Evolutionary conservation across 2,113 vertebrate species (phyloP), one percentile per base, ranked within the genome.

Genomic region (Gymnorhina tibicen): DNA sequence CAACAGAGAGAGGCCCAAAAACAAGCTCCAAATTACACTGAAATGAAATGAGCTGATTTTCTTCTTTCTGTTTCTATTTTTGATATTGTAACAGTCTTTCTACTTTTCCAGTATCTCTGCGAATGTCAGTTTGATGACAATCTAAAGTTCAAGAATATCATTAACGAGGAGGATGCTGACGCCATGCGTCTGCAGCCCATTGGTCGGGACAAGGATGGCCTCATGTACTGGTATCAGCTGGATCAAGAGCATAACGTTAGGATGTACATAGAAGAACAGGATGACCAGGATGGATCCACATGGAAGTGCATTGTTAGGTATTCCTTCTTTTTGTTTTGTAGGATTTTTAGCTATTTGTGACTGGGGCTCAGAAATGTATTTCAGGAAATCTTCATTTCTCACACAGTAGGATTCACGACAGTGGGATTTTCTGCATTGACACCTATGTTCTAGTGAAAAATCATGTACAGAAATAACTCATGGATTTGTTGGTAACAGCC

Each of bases 81-180:
- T 44, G 16, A 9, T 79, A 15, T 37, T 37, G 67, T 58, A 90
- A 21, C 32, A 62, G 24, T 47, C 35, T 60, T 63, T 27, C 24
- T 85, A 1, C 27, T 64, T 81, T 95, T 93, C 33, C 91, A 99
- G 99, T 99, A 99, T 97, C 98, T 99, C 91, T 99, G 99, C 2
- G 99, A 99, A 97, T 99, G 99, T 97, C 99, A 99, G 97, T 99
- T 99, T 95, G 99, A 99, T 62, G 99, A 99, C 97, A 99, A 99
- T 98, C 97, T 99, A 2, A 99, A 99, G 97, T 99, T 99, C 94
- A 99, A 99, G 97, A 99, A 98, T 37, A 98, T 98, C 22, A 98
- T 99, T 85, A 99, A 99, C 0, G 99, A 99, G 86, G 99, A 99
- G 89, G 99, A 99, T 67, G 99, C 99, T 0, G 99, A 99, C 19